Conservation (phyloP, 2,797 vertebrate genomes). For the Anguilla marmorata region DNA sequence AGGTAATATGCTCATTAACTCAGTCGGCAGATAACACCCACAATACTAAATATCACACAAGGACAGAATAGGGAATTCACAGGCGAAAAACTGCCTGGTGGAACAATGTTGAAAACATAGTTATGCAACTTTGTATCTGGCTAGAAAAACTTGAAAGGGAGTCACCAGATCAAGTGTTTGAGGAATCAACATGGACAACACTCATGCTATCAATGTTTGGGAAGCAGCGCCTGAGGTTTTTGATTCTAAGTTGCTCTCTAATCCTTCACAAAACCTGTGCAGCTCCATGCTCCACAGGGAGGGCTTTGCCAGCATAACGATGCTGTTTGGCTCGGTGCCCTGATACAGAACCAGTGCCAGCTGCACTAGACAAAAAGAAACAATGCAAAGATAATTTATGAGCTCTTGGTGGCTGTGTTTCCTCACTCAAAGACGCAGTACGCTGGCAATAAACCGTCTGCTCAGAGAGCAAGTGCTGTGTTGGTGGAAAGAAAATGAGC, state of each 20-base stretch:
- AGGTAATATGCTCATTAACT: neutral
- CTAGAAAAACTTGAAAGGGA: neutral
- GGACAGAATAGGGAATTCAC: neutral
- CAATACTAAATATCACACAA: neutral
- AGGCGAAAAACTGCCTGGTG: neutral
- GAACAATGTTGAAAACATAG: too few species aligned
- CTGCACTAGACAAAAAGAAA: slow-evolving; percentile 12
- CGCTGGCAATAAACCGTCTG: slow-evolving; percentile 13
- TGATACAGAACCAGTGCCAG: neutral
- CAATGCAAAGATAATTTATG: slow-evolving; percentile 20
- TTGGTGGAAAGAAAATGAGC: neutral
- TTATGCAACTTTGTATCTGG: too few species aligned
- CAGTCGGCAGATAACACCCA: neutral
- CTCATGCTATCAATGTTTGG: neutral
- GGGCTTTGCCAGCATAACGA: slow-evolving; percentile 16
- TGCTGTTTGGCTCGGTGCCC: slow-evolving; percentile 14
- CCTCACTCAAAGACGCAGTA: neutral
- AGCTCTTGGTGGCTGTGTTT: slow-evolving; percentile 4
- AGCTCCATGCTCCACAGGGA: neutral
- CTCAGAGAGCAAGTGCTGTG: neutral
- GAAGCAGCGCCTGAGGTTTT: neutral
- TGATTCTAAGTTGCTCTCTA: neutral
- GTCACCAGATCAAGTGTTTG: neutral
- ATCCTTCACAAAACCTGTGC: neutral
- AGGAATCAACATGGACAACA: neutral